A percentile compares a stretch with the other conserved stretches of the same genome.
Evolutionary conservation across 1,140 invertebrate genomes (phyloP).

Genomic region (Colletes latitarsis): DNA sequence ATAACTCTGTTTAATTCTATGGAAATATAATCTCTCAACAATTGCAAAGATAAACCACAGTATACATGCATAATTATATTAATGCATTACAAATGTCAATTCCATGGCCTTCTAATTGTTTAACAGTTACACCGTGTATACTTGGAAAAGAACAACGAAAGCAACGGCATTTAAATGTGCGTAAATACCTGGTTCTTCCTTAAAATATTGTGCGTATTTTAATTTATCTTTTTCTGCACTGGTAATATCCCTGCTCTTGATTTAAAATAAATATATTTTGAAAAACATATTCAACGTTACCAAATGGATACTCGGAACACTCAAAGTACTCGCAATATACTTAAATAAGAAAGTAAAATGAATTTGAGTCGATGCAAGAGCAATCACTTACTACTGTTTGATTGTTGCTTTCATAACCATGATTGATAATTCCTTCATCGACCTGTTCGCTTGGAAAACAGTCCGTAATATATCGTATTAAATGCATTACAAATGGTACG

Average conservation of each 20-base stretch:
- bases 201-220: conserved; percentile 56
- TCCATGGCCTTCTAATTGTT: not conserved
- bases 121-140: not conserved
- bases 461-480: conserved; percentile 86
- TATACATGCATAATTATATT: not conserved
- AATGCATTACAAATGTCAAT: not conserved
- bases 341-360: not conserved
- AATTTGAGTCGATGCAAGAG: not conserved
- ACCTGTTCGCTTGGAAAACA: conserved; percentile 83
- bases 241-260: conserved; percentile 58
- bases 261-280: conserved; percentile 39
- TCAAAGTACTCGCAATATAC: not conserved
- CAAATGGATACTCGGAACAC: not conserved
- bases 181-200: conserved; percentile 65
- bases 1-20: not conserved
- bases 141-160: not conserved
- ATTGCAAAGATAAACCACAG: not conserved
- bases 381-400: conserved; percentile 59
- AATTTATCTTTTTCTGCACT: conserved; percentile 54
- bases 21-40: not conserved
- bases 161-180: not conserved
- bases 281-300: conserved; percentile 31
- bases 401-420: conserved; percentile 84
- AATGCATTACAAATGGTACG: conserved; percentile 86
- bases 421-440: conserved; percentile 86